Base-by-base conservation (phyloP, 2,113 vertebrate genomes). In the Archocentrus centrarchus region DNA sequence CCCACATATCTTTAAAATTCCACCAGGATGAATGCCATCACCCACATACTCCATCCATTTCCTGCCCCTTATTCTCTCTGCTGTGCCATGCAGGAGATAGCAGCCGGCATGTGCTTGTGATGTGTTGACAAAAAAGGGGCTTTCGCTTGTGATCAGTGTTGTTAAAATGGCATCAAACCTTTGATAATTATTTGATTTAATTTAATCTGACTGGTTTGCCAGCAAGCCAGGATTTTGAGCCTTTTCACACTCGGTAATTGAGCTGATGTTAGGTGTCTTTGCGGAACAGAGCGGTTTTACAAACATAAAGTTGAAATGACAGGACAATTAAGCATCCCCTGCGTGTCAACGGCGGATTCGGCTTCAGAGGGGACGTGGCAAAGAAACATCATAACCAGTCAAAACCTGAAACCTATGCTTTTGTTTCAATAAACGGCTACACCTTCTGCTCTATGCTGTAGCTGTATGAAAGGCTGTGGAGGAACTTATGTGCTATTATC, bases 211-310 rank as follows among this genome's bases (percentile, higher is more conserved):
- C 82, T 86, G 61, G 4, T 83, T 89, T 6, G 20, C 77, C 64
- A 59, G 47, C 27, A 3, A 83, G 83, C 59, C 11, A 22, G 79
- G 83, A 82, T 90, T 90, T 90, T 75, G 24, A 73, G 73, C 62
- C 62, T 88, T 89, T 83, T 78, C 81, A 78, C 81, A 58, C 60
- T 64, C 14, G 68, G 57, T 68, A 86, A 86, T 63, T 75, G 81
- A 89, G 80, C 81, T 85, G 80, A 89, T 91, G 83, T 88, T 79
- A 47, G 61, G 82, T 80, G 82, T 87, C 77, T 88, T 87, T 84
- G 78, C 61, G 68, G 76, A 85, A 59, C 53, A 3, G 30, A 79
- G 37, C 32, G 0, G 75, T 73, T 22, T 87, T 63, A 63, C 50
- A n/a, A 81, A 76, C 62, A 80, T 50, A 62, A 81, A 90, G 75